Conservation (phyloP, 2,888 invertebrate genomes). For the Rhabditoides inermis region DNA sequence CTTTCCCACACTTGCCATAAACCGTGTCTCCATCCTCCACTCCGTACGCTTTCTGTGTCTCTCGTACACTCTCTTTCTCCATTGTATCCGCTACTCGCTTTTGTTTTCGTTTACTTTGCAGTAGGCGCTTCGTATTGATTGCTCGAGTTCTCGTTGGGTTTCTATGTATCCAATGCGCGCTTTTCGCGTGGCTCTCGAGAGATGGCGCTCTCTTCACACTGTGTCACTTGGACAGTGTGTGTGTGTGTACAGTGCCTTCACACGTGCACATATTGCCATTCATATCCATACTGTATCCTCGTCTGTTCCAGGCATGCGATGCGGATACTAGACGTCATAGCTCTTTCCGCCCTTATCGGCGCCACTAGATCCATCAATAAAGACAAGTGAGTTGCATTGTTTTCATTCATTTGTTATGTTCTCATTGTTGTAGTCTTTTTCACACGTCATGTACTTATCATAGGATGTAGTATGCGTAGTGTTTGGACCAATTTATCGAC, state of each 20-base stretch:
- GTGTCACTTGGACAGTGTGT: no score
- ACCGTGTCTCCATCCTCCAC: no score
- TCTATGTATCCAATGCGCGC: not conserved
- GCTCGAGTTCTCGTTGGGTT: not conserved
- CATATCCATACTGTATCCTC: no score
- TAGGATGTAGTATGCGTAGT: no score
- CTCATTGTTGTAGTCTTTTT: no score
- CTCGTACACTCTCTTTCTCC: not conserved
- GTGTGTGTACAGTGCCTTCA: no score
- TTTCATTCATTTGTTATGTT: no score
- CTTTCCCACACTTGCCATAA: not conserved
- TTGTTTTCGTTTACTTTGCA: conserved; percentile 3
- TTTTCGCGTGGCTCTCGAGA: not conserved
- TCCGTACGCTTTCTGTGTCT: not conserved
- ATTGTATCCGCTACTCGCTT: not conserved
- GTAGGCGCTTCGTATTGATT: not conserved
- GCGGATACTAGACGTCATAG: not conserved
- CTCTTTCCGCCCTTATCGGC: not conserved
- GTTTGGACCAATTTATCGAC: no score
- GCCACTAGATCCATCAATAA: not conserved
- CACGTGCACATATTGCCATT: no score
- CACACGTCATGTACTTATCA: no score
- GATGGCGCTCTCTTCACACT: not conserved
- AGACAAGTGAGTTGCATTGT: not conserved
- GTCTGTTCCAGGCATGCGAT: not conserved